Evolutionary conservation across 92 coral and sea anemone species (phyloP), one percentile per base, ranked within the genome.

Genomic region (Siderastrea radians): DNA sequence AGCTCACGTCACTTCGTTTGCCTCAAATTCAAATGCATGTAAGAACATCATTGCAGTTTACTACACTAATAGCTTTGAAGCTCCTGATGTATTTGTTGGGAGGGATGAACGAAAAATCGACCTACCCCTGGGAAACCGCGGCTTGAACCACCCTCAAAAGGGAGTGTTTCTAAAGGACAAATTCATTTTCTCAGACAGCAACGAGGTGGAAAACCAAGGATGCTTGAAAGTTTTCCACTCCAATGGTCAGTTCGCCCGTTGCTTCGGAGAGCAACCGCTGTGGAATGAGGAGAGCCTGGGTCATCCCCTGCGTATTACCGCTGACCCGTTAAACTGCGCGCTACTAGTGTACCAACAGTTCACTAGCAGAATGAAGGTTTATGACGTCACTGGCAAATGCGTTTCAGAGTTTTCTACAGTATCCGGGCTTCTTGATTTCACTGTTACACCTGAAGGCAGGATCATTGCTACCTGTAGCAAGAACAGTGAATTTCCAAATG

Each of bases 231-330:
- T 77, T 9, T 85, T 66, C 68, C 75, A 85, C 49, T 55, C 68
- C 8, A 48, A 58, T n/a, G 83, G 89, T 19, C 68, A 77, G 50
- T 85, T 85, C n/a, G 49, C 48, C 51, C 53, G 58, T 69, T 48
- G 62, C 43, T 78, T 85, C 59, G 89, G 83, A 65, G 74, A 78
- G 46, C 82, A 76, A 26, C 76, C 76, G 46, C 83, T 85, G n/a
- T 85, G 89, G 89, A 85, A 67, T 77, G 70, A 68, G 76, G 54
- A 66, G n/a, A 61, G 84, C 73, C 75, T 85, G 67, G 89, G 89
- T 9, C 83, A 77, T 49, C 83, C 89, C 16, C 17, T 85, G 1
- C 82, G 83, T 11, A 85, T 85, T 68, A 77, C 89, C 69, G 89
- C 84, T 76, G 89, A 85, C 75, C 77, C 89, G 26, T 14, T 85